Percentiles rank a stretch among this genome's conserved stretches.
These are phyloP conservation scores for Xestia sexstrigata DNA, from an alignment of 2,888 invertebrate species.

Conservation along the genomic window DNA sequence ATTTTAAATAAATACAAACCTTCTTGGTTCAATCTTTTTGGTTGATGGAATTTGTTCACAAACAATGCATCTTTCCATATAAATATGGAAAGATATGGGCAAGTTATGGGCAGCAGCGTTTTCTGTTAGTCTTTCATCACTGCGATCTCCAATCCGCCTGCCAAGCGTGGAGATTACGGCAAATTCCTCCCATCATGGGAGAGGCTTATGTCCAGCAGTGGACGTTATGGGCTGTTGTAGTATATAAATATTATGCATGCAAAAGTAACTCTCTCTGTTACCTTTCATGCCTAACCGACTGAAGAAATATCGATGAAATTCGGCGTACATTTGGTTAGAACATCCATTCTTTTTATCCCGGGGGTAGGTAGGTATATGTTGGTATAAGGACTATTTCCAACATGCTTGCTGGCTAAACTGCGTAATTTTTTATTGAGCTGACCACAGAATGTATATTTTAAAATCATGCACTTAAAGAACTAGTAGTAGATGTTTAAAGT, in stretches of 20 bases:
- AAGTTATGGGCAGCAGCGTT: no score
- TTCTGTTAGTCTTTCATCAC: no score
- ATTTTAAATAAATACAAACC: conserved; percentile 11
- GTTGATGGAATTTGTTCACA: background rate
- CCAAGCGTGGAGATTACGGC: no score
- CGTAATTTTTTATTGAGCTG: background rate
- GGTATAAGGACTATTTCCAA: background rate
- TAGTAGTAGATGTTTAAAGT: background rate
- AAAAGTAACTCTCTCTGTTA: no score
- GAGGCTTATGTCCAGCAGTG: no score
- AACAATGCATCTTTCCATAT: no score
- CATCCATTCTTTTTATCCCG: background rate
- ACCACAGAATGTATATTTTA: background rate
- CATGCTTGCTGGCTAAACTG: background rate
- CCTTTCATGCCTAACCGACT: background rate
- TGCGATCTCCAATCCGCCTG: no score
- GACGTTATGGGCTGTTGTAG: no score
- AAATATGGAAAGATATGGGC: no score
- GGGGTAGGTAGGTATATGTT: background rate
- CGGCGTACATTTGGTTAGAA: background rate
- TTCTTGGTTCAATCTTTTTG: background rate
- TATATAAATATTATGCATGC: no score
- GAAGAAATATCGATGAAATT: background rate
- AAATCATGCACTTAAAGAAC: background rate
- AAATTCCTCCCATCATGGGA: no score